A percentile compares a stretch with the other conserved stretches of the same genome.
These are phyloP conservation scores for Myxocyprinus asiaticus DNA, from an alignment of 2,113 vertebrate species.

Conservation along the genomic window DNA sequence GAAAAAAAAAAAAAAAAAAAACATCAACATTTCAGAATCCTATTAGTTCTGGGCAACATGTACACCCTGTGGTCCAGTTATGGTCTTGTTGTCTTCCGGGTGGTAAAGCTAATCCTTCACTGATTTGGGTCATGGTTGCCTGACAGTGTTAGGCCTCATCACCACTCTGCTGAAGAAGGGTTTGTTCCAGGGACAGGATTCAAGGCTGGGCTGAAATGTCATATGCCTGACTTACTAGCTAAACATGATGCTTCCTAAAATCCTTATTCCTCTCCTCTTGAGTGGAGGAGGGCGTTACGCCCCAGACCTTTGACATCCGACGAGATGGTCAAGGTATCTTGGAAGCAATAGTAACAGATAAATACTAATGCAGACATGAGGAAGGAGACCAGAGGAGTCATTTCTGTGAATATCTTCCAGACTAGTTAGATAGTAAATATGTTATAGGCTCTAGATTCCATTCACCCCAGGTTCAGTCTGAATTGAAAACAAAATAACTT, in stretches of 20 bases:
- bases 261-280: conserved; percentile 10
- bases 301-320: conserved; percentile 5
- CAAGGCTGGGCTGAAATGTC: conserved; percentile 29
- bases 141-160: neutral
- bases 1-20: too few relatives aligned
- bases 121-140: conserved; percentile 1
- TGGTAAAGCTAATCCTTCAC: conserved; percentile 5
- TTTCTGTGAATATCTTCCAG: too few relatives aligned
- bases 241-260: conserved; percentile 31
- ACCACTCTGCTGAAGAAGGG: neutral
- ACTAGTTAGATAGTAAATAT: too few relatives aligned
- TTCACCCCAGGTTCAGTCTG: too few relatives aligned
- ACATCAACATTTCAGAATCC: too few relatives aligned
- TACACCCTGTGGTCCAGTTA: neutral
- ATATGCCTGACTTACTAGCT: conserved; percentile 29
- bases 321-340: neutral
- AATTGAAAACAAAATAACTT: neutral
- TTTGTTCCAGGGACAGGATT: conserved; percentile 1
- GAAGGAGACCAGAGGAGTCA: neutral
- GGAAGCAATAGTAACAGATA: neutral
- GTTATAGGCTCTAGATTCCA: too few relatives aligned
- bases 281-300: neutral
- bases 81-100: neutral
- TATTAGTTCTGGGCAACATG: too few relatives aligned
- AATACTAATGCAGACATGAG: conserved; percentile 12